A percentile compares a stretch with the other conserved stretches of the same genome.
Evolutionary conservation across 2,797 vertebrate genomes (phyloP).

Genomic region (Anabacerthia variegaticeps): DNA sequence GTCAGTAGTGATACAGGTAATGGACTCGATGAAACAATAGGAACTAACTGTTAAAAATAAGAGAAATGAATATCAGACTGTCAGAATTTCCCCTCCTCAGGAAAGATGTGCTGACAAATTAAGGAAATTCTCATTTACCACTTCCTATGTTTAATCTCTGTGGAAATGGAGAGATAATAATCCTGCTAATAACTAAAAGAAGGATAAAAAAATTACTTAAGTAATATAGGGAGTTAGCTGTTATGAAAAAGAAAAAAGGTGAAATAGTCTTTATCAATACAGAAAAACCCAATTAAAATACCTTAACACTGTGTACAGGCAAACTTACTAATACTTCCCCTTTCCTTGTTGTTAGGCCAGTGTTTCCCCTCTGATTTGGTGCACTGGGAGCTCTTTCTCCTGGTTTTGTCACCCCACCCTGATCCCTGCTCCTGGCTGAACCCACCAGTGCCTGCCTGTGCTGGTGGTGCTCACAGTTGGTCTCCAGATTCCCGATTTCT

Average conservation of each 20-base stretch:
- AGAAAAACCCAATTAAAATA: not conserved
- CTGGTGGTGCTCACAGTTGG: accelerated
- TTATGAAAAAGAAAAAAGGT: not conserved
- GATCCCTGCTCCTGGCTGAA: not conserved
- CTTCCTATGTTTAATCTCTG: not conserved
- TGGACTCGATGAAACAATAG: not conserved
- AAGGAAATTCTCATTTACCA: not conserved
- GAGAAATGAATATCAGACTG: not conserved
- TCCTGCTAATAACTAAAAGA: not conserved
- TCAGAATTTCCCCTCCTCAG: not conserved
- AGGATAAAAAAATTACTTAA: not conserved
- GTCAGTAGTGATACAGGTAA: not conserved
- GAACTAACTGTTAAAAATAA: not conserved
- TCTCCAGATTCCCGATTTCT: not conserved
- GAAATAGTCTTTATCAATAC: not conserved
- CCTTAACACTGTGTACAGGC: not conserved
- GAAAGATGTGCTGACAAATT: not conserved
- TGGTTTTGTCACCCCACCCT: accelerated
- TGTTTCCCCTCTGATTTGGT: not conserved
- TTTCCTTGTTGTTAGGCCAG: not conserved
- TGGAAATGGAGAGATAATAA: not conserved
- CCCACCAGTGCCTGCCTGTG: accelerated
- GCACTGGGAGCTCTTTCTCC: accelerated
- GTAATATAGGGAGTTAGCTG: not conserved
- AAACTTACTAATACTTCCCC: not conserved